Evolutionary conservation across 2,797 vertebrate genomes (phyloP).

Genomic region (Gymnothorax reevesii): DNA sequence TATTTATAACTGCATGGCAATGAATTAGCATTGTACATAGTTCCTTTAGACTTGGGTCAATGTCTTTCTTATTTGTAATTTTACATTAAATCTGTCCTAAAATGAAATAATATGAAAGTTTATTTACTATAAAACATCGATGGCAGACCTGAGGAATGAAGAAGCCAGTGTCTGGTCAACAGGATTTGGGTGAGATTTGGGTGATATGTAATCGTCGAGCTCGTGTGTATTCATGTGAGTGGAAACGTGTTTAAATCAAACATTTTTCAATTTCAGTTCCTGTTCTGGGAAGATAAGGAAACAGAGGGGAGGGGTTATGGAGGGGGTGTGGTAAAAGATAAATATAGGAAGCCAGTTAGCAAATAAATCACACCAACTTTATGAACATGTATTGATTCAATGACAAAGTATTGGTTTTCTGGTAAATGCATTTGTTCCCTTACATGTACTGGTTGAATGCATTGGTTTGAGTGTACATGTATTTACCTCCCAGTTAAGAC

Average conservation of each 20-base stretch:
- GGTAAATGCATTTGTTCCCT: no score
- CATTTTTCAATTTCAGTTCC: conserved; percentile 42
- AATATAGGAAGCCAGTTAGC: no score
- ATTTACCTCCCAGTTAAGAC: no score
- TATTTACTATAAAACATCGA: not conserved
- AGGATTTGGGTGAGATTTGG: not conserved
- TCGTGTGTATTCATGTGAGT: not conserved
- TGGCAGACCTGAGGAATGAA: not conserved
- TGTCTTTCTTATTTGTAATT: not conserved
- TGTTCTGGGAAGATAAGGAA: conserved; percentile 33
- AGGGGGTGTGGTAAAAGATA: not conserved
- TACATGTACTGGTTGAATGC: no score
- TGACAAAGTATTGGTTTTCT: no score
- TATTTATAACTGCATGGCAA: not conserved
- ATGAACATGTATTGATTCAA: no score
- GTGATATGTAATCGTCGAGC: not conserved
- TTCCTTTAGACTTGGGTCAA: not conserved
- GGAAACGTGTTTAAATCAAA: not conserved
- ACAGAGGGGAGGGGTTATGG: not conserved
- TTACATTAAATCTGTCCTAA: not conserved
- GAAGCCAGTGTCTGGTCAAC: not conserved
- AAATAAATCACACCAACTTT: no score
- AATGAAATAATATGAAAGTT: not conserved
- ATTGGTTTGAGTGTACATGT: no score
- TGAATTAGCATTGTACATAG: no score